Evolutionary conservation across 2,113 vertebrate genomes (phyloP).

Genomic region (Osmerus eperlanus): DNA sequence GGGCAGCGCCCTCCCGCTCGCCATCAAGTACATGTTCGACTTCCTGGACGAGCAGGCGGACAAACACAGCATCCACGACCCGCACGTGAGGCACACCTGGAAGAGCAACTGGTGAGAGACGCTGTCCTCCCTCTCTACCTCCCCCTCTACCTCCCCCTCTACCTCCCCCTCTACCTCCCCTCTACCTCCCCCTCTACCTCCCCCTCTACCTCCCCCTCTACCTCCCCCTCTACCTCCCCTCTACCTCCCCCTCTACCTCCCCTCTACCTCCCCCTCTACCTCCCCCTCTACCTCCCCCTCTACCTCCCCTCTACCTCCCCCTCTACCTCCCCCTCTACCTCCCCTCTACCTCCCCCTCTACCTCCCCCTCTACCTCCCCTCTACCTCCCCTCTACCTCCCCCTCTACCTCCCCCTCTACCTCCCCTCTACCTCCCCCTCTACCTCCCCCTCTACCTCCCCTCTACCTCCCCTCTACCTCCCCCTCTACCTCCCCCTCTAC

Average conservation of each 20-base stretch:
- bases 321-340: slow-evolving; percentile 15
- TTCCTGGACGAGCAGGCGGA: slow-evolving; percentile 98
- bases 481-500: slow-evolving; percentile 17
- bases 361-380: slow-evolving; percentile 16
- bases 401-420: slow-evolving; percentile 14
- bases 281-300: slow-evolving; percentile 14
- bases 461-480: slow-evolving; percentile 39
- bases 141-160: slow-evolving; percentile 47
- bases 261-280: slow-evolving; percentile 43
- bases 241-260: not conserved
- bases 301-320: slow-evolving; percentile 42
- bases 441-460: slow-evolving; percentile 12
- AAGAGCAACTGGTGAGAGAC: slow-evolving; percentile 96
- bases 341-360: too few relatives aligned
- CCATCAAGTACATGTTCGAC: slow-evolving; percentile 99
- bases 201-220: slow-evolving; percentile 46
- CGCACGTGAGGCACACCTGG: slow-evolving; percentile 97
- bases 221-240: slow-evolving; percentile 15
- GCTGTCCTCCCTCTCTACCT: too few relatives aligned
- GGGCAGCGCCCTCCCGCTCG: slow-evolving; percentile 92
- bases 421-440: slow-evolving; percentile 47
- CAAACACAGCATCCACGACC: slow-evolving; percentile 95
- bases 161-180: slow-evolving; percentile 13
- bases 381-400: slow-evolving; percentile 36
- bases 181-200: not conserved